phyloP scores from a whole-genome alignment of 2,797 vertebrate genomes.

The Lacerta bilineata region DNA sequence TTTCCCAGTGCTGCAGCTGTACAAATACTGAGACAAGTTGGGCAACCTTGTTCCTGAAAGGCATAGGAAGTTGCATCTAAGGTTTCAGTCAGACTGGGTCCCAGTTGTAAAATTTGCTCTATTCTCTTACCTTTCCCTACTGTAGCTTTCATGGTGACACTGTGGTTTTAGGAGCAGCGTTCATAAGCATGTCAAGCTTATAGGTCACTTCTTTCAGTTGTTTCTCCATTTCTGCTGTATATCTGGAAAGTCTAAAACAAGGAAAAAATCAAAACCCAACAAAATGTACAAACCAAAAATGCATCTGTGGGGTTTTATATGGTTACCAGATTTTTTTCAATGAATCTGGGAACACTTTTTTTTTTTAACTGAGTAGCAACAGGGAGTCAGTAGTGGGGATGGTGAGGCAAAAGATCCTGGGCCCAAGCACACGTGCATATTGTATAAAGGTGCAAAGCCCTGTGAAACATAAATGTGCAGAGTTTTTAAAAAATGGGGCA shows the following conservation, averaged over 20 bases:
- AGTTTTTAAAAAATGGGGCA: too few species aligned
- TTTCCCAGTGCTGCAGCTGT: neutral
- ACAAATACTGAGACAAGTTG: neutral
- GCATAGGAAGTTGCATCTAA: too few species aligned
- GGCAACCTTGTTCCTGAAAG: neutral
- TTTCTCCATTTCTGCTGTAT: conserved; percentile 45
- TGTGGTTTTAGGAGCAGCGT: neutral
- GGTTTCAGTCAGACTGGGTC: neutral
- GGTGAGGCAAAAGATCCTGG: too few species aligned
- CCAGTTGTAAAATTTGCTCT: conserved; percentile 1
- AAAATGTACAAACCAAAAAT: accelerated
- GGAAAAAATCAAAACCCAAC: neutral
- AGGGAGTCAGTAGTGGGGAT: too few species aligned
- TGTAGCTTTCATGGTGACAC: neutral
- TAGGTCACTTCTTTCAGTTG: conserved; percentile 56
- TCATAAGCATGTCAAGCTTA: conserved; percentile 52
- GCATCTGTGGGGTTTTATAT: neutral
- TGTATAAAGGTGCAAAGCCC: too few species aligned
- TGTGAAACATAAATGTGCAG: too few species aligned
- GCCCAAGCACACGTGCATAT: too few species aligned
- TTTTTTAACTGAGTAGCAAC: too few species aligned
- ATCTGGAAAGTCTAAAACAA: conserved; percentile 68
- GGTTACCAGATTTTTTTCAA: too few species aligned
- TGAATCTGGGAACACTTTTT: too few species aligned
- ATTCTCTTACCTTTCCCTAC: neutral